Evolutionary conservation across 2,113 vertebrate species (phyloP), one percentile per base, ranked within the genome.

Genomic region (Camelus dromedarius): DNA sequence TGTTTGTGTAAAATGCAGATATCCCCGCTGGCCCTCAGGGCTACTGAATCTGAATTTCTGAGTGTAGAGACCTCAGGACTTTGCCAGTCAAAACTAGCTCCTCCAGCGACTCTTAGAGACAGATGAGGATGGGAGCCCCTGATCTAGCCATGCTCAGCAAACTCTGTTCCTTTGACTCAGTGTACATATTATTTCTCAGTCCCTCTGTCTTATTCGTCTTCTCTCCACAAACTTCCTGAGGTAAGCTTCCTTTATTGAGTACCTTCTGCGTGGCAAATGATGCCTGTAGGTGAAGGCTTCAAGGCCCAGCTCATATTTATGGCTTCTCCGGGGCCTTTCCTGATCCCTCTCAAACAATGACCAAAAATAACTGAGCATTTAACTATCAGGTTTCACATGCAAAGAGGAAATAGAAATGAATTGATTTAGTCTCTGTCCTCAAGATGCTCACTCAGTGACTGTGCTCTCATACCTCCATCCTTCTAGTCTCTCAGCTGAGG

Each of bases 1-100:
- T 8, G 18, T 79, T 85, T 93, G 73, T 95, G 80, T 66, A 93
- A 96, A 95, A 75, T 66, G 42, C 26, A 93, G 89, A 48, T 70
- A n/a, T 14, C 11, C 20, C 13, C 26, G 42, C 6, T 30, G 64
- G 38, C 58, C 58, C 30, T 87, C 58, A 22, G 73, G 66, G 50
- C 56, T 56, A 13, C 22, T 7, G 87, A 50, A 89, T 46, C 76
- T 54, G 50, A 87, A 91, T 64, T 83, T 81, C 60, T 67, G 48
- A 18, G 13, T 58, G 4, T 48, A 54, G 60, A 96, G 38, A 67
- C 15, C 19, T 72, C 26, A 42, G 93, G 20, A 67, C 80, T 54
- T 60, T 62, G 24, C 32, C 6, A 50, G 38, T 81, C 26, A 66
- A 76, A 77, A 81, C 50, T 76, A 88, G 69, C 32, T 73, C 67